Evolutionary conservation across 2,888 invertebrate genomes (phyloP).

Genomic region (Saturnia japonica): DNA sequence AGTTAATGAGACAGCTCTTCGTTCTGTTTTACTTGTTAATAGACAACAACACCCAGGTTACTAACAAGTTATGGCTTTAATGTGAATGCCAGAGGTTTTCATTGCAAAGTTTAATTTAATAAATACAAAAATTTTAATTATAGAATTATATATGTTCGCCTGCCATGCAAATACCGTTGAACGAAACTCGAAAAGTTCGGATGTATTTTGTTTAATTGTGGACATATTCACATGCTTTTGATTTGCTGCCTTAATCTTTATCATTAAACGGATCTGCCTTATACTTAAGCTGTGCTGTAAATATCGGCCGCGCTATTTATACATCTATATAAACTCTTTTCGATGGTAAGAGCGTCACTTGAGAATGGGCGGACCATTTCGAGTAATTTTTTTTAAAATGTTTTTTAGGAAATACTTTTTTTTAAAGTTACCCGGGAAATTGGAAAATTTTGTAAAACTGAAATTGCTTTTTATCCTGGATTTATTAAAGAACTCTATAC

Average conservation of each 20-base stretch:
- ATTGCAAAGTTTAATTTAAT: neutral
- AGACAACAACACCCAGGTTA: constrained; percentile 1
- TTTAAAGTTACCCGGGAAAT: too few relatives aligned
- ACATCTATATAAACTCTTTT: neutral
- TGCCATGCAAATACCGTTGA: neutral
- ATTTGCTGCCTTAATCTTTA: neutral
- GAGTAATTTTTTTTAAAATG: too few relatives aligned
- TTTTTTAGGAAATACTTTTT: too few relatives aligned
- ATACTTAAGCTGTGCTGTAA: neutral
- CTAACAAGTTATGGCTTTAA: neutral
- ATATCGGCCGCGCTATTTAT: neutral
- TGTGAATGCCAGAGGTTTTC: constrained; percentile 1
- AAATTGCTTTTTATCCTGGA: too few relatives aligned
- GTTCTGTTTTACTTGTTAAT: constrained; percentile 9
- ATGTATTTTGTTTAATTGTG: neutral
- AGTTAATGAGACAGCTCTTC: constrained; percentile 2
- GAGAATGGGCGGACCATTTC: too few relatives aligned
- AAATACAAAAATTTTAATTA: neutral
- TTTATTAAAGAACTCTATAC: too few relatives aligned
- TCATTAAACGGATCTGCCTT: neutral
- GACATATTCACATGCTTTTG: neutral
- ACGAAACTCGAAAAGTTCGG: neutral
- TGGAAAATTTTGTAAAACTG: too few relatives aligned
- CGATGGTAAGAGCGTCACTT: too few relatives aligned
- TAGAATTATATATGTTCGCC: too few relatives aligned